Evolutionary conservation across 1,140 invertebrate genomes (phyloP).

Genomic region (Rhizoglyphus robini): DNA sequence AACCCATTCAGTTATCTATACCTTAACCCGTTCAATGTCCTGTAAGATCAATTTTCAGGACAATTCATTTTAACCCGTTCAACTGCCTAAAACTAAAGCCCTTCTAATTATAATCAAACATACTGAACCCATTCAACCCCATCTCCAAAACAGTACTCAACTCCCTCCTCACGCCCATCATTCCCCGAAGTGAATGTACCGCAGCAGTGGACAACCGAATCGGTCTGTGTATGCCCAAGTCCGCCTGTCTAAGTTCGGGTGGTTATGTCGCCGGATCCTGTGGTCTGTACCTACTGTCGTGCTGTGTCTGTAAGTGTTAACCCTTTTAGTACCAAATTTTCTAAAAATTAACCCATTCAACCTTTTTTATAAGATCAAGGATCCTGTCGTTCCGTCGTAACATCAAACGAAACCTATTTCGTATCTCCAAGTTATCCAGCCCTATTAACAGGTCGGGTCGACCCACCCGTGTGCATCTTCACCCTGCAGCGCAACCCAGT

Average conservation of each 20-base stretch:
- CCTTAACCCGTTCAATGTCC: no score
- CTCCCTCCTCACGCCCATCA: slow-evolving; percentile 16
- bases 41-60: no score
- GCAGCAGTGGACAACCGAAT: slow-evolving; percentile 23
- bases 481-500: slow-evolving; percentile 22
- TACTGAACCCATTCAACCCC: neutral
- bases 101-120: neutral
- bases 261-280: slow-evolving; percentile 23
- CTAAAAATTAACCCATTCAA: neutral
- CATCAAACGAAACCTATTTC: slow-evolving; percentile 25
- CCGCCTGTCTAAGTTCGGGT: slow-evolving; percentile 23
- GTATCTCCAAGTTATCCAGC: slow-evolving; percentile 23
- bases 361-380: slow-evolving; percentile 21
- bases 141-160: slow-evolving; percentile 18
- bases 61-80: neutral
- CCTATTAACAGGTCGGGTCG: slow-evolving; percentile 21
- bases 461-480: slow-evolving; percentile 24
- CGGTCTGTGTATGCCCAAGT: slow-evolving; percentile 24
- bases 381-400: slow-evolving; percentile 22
- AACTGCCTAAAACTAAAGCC: neutral
- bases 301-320: slow-evolving; percentile 22
- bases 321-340: neutral
- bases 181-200: slow-evolving; percentile 17
- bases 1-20: no score
- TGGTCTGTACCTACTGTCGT: slow-evolving; percentile 19